Percentiles rank a stretch among this genome's conserved stretches.
Conservation (phyloP, 2,797 vertebrate species). For the Sebastes oblongus region DNA sequence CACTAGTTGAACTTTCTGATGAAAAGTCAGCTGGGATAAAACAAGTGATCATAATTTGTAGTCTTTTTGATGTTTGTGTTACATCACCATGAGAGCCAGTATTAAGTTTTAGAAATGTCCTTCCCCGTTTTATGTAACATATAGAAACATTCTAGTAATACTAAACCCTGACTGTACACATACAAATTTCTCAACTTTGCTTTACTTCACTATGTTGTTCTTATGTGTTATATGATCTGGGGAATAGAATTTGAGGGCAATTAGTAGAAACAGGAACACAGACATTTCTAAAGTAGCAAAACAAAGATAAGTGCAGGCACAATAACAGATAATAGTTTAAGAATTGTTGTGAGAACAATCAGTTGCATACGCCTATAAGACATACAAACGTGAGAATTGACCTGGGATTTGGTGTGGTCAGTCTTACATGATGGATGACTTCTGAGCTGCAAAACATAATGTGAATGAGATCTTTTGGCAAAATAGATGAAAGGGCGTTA, state of each 20-base stretch:
- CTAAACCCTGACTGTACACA: not conserved
- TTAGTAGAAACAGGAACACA: constrained; percentile 2
- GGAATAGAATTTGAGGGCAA: not conserved
- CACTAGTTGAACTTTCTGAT: not conserved
- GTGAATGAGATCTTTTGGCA: constrained; percentile 3
- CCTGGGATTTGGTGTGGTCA: constrained; percentile 9
- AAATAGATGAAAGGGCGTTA: not conserved
- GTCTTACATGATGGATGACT: constrained; percentile 21
- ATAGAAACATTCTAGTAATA: not conserved
- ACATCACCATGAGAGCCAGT: not conserved
- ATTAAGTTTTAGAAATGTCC: not conserved
- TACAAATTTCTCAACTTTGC: not conserved
- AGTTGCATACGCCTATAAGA: not conserved
- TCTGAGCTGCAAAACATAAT: constrained; percentile 15
- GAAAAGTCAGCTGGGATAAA: not conserved
- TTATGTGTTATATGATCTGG: not conserved
- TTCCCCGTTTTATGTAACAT: not conserved
- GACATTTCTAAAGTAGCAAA: constrained; percentile 5
- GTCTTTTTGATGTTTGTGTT: not conserved
- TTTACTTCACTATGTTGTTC: not conserved
- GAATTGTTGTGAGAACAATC: not conserved
- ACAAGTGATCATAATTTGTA: not conserved
- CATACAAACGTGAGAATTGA: not conserved
- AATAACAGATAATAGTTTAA: not conserved
- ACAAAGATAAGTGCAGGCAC: constrained; percentile 13